These are phyloP conservation scores for Okapia johnstoni DNA, from an alignment of 2,113 vertebrate genomes.

Conservation along the genomic window DNA sequence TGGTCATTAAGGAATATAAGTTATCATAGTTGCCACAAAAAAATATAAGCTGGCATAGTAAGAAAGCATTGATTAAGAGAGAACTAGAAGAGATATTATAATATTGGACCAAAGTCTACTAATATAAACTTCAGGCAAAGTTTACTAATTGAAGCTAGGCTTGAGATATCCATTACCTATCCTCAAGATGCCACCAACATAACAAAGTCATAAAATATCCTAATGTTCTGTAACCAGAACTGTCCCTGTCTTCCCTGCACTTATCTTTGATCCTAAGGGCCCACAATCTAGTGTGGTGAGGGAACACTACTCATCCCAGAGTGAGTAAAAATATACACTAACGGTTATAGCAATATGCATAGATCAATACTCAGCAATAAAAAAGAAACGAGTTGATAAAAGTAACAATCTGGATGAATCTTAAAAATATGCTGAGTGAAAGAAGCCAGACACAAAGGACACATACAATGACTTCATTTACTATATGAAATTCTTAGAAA, in stretches of 20 bases:
- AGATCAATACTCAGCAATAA: background rate
- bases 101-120: background rate
- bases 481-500: background rate
- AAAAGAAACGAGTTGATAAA: background rate
- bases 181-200: background rate
- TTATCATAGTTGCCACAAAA: background rate
- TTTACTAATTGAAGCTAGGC: background rate
- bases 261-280: background rate
- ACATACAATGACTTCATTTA: background rate
- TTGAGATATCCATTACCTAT: background rate
- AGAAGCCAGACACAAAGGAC: background rate
- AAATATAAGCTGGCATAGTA: background rate
- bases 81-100: background rate
- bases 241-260: background rate
- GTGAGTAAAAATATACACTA: background rate
- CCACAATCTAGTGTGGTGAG: background rate
- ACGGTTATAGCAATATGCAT: background rate
- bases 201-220: background rate
- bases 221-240: background rate
- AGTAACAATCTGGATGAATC: background rate
- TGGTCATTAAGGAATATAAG: background rate
- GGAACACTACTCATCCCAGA: background rate
- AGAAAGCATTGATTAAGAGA: background rate
- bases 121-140: background rate
- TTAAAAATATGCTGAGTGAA: constrained; percentile 20